Evolutionary conservation across 2,113 vertebrate species (phyloP).

Genomic region (Steatornis caripensis): DNA sequence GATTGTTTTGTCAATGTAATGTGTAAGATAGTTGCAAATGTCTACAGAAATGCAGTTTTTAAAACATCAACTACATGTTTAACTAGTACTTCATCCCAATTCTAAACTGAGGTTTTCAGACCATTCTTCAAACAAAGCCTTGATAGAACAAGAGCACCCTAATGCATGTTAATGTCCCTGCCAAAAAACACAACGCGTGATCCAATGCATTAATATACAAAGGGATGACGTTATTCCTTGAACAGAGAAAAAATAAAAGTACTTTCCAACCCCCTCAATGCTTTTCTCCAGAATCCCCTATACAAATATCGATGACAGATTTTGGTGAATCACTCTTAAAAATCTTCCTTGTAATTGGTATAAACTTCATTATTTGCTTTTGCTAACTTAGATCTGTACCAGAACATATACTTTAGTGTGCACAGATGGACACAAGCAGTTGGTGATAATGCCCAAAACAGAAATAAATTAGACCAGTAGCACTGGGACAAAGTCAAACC

Average conservation of each 20-base stretch:
- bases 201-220: constrained; percentile 20
- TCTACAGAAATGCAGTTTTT: neutral
- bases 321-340: neutral
- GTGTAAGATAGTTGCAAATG: neutral
- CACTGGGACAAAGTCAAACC: neutral
- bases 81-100: neutral
- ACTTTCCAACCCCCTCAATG: neutral
- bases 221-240: constrained; percentile 20
- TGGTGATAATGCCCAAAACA: neutral
- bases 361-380: constrained; percentile 5
- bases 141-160: constrained; percentile 5
- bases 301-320: constrained; percentile 6
- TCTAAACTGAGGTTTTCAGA: neutral
- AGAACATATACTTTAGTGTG: neutral
- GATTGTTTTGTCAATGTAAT: neutral
- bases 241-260: constrained; percentile 1
- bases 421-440: constrained; percentile 1
- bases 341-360: neutral
- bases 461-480: neutral
- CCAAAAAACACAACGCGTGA: constrained; percentile 42
- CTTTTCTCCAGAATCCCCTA: neutral
- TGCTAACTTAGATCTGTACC: neutral
- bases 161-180: neutral
- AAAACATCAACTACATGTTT: neutral
- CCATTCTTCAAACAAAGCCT: constrained; percentile 31